Conservation (phyloP, 1,140 invertebrate genomes). For the Leptopilina clavipes region DNA sequence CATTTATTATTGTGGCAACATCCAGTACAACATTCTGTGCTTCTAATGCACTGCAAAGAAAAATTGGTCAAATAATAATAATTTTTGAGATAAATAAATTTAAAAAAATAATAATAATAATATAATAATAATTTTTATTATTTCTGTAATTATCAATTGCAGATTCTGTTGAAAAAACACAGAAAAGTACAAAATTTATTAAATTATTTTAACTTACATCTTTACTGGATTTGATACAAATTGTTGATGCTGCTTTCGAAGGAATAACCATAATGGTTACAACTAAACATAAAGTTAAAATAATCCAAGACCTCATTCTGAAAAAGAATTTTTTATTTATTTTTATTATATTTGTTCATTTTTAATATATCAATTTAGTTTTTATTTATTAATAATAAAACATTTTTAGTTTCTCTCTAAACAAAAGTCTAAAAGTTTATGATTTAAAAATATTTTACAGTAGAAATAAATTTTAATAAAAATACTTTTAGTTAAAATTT, state of each 20-base stretch:
- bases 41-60: constrained; percentile 2
- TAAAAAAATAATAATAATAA: too few species aligned
- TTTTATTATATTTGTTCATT: not conserved
- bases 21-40: constrained; percentile 14
- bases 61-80: not conserved
- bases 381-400: too few species aligned
- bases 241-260: not conserved
- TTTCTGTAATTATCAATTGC: too few species aligned
- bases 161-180: not conserved
- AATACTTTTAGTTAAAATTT: too few species aligned
- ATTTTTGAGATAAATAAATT: not conserved
- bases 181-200: not conserved
- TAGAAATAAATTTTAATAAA: not conserved
- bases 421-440: too few species aligned
- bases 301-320: not conserved
- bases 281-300: not conserved
- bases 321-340: not conserved
- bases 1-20: constrained; percentile 29
- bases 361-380: not conserved
- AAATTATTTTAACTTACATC: not conserved
- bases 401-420: too few species aligned
- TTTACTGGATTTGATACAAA: not conserved
- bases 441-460: too few species aligned
- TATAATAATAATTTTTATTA: too few species aligned
- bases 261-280: not conserved